phyloP scores from a whole-genome alignment of 2,113 vertebrate genomes.

The Ifrita kowaldi region DNA sequence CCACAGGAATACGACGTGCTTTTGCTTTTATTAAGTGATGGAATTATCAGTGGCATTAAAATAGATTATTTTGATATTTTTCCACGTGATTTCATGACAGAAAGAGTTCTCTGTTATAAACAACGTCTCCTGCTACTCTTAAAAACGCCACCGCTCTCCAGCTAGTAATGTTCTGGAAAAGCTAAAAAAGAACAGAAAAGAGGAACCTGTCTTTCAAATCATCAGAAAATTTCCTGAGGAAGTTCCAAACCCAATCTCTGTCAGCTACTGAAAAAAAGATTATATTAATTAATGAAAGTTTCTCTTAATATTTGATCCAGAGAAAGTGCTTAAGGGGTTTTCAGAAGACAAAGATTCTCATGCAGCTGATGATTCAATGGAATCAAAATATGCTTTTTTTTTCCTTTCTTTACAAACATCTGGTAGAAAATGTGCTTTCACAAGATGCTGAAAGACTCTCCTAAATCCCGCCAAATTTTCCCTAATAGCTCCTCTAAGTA shows the following conservation, averaged over 20 bases:
- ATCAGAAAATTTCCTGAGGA: background rate
- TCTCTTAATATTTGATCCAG: slow-evolving; percentile 43
- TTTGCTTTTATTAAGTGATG: background rate
- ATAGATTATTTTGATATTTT: slow-evolving; percentile 10
- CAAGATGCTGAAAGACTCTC: slow-evolving; percentile 38
- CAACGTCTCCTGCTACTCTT: background rate
- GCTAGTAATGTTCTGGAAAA: background rate
- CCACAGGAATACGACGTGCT: background rate
- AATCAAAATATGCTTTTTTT: slow-evolving; percentile 28
- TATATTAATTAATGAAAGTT: slow-evolving; percentile 29
- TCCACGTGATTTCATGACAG: background rate
- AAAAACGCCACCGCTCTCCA: background rate
- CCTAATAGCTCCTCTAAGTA: background rate
- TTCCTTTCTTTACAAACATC: slow-evolving; percentile 44
- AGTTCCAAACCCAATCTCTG: background rate
- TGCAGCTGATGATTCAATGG: slow-evolving; percentile 56
- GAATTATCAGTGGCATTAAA: slow-evolving; percentile 2
- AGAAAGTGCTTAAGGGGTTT: slow-evolving; percentile 28
- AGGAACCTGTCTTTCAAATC: background rate
- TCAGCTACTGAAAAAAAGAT: background rate
- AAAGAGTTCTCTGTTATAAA: background rate
- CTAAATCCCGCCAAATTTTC: slow-evolving; percentile 15
- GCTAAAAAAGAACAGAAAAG: background rate
- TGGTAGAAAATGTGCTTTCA: slow-evolving; percentile 57
- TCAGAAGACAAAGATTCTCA: slow-evolving; percentile 44